Evolutionary conservation across 1,140 invertebrate species (phyloP), one percentile per base, ranked within the genome.

Genomic region (Apis florea): DNA sequence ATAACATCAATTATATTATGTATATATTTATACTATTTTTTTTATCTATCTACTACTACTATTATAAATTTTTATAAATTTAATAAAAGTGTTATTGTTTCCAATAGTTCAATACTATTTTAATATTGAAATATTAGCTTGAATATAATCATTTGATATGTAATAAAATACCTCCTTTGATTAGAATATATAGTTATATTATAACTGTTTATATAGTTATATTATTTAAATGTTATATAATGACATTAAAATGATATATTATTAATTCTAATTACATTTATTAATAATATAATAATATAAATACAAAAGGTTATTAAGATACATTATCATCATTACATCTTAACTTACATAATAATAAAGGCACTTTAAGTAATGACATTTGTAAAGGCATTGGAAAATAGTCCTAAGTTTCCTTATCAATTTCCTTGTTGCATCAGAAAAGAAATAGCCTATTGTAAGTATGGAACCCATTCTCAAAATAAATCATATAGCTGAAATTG

Each of bases 331-430:
- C 26, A 68, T 61, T 49, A 31, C 58, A 59, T 82, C 26, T 56
- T n/a, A 88, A 92, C 91, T 92, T 92, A 92, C 92, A 85, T 80
- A 83, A 82, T 83, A 81, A 78, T 78, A 90, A 63, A 90, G 58
- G 74, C 82, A 74, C 85, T 63, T 84, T 81, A 86, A 78, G 88
- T 67, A 89, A 77, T 31, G 67, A 69, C 75, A 85, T 83, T 76
- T 87, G 77, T n/a, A 84, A 61, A 91, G 61, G 79, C 53, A 63
- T 47, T 74, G 87, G 83, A 92, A 83, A 82, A 92, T 85, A 78
- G 79, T 85, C 66, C 61, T 84, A 89, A 91, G 67, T 73, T 88
- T 90, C 86, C 78, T 83, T 64, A 89, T 69, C 31, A 92, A 31
- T 53, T 26, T 68, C 68, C 63, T 85, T 82, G 84, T 81, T 24